Evolutionary conservation across 2,797 vertebrate species (phyloP).

Genomic region (Betta splendens): DNA sequence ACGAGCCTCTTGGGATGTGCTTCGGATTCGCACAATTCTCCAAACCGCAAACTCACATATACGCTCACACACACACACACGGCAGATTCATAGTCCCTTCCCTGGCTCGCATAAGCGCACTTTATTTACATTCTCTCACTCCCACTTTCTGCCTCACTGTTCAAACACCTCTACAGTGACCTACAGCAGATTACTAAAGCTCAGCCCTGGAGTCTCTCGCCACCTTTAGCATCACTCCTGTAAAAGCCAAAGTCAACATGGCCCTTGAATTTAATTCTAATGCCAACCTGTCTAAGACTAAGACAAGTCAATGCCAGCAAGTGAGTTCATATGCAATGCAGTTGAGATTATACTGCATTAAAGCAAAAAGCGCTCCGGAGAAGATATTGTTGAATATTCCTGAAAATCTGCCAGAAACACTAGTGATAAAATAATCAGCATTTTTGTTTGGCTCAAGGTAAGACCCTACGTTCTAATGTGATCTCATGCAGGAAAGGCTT

Average conservation of each 20-base stretch:
- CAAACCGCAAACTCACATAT: background rate
- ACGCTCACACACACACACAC: too few relatives aligned
- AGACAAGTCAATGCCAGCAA: conserved; percentile 2
- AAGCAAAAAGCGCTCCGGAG: background rate
- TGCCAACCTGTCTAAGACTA: conserved; percentile 1
- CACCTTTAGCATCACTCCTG: conserved; percentile 14
- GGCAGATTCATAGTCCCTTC: conserved; percentile 12
- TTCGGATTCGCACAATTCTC: conserved; percentile 29
- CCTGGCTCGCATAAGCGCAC: conserved; percentile 1
- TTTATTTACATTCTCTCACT: conserved; percentile 9
- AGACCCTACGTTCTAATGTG: background rate
- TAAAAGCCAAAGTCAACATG: conserved; percentile 31
- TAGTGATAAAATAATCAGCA: background rate
- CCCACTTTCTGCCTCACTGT: conserved; percentile 4
- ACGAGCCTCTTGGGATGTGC: conserved; percentile 3
- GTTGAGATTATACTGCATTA: background rate
- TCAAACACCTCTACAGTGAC: conserved; percentile 1
- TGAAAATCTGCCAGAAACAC: background rate
- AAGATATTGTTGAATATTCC: background rate
- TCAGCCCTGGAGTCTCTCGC: background rate
- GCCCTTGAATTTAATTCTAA: conserved; percentile 1
- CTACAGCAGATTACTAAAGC: conserved; percentile 13
- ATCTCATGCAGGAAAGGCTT: conserved; percentile 4
- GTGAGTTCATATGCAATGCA: background rate
- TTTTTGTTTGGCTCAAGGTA: background rate